Conservation (phyloP, 2,888 invertebrate genomes). For the Acrobasis suavella region DNA sequence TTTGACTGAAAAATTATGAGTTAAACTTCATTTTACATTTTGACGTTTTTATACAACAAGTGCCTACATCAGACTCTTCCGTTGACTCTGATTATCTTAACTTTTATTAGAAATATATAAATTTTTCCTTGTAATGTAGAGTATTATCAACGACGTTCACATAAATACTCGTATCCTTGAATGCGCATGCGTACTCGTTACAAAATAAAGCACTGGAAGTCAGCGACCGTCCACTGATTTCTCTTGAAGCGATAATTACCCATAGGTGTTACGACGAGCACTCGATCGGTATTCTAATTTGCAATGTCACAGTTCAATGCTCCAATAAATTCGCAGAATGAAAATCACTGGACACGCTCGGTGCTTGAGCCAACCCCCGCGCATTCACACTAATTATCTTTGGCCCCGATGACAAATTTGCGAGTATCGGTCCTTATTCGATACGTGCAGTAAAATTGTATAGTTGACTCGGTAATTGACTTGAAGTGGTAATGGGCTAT, state of each 20-base stretch:
- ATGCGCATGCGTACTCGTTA: background rate
- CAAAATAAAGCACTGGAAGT: slow-evolving; percentile 20
- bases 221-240: slow-evolving; percentile 44
- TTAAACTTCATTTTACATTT: too few relatives aligned
- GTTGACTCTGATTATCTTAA: background rate
- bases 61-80: background rate
- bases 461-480: slow-evolving; percentile 3
- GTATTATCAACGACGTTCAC: background rate
- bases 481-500: background rate
- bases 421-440: slow-evolving; percentile 4
- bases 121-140: background rate
- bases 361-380: slow-evolving; percentile 30
- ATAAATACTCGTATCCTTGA: background rate
- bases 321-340: slow-evolving; percentile 54
- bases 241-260: slow-evolving; percentile 41
- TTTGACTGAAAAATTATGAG: too few relatives aligned
- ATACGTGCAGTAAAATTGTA: slow-evolving; percentile 1
- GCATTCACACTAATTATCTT: slow-evolving; percentile 21
- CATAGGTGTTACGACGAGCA: slow-evolving; percentile 49
- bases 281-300: slow-evolving; percentile 52
- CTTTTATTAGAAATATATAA: background rate
- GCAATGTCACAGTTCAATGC: slow-evolving; percentile 69
- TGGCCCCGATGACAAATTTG: slow-evolving; percentile 12
- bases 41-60: background rate
- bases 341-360: slow-evolving; percentile 44